Evolutionary conservation across 2,113 vertebrate species (phyloP).

Genomic region (Corythornis madagascariensis): DNA sequence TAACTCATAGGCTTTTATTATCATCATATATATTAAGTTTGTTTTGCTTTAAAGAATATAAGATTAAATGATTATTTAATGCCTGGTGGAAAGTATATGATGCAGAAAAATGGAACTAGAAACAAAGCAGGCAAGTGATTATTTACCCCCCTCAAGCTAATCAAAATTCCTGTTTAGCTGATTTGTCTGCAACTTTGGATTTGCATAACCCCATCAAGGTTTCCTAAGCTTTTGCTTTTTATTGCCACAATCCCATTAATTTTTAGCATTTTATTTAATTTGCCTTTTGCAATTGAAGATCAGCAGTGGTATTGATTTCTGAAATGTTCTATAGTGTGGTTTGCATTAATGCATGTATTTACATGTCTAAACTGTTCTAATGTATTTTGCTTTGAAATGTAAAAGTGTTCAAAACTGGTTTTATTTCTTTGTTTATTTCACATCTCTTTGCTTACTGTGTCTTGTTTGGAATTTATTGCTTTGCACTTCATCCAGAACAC

Average conservation of each 20-base stretch:
- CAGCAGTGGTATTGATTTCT: background rate
- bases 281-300: background rate
- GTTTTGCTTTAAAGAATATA: background rate
- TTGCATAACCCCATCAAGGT: background rate
- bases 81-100: background rate
- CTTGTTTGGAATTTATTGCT: slow-evolving; percentile 82
- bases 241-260: background rate
- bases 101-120: background rate
- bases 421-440: slow-evolving; percentile 74
- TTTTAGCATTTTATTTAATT: background rate
- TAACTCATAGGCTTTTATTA: background rate
- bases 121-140: background rate
- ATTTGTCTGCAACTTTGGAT: background rate
- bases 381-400: slow-evolving; percentile 56
- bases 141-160: background rate
- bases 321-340: background rate
- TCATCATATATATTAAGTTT: background rate
- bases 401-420: slow-evolving; percentile 62
- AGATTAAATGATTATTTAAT: background rate
- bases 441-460: slow-evolving; percentile 80
- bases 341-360: slow-evolving; percentile 24
- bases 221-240: slow-evolving; percentile 12
- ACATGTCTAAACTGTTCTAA: background rate
- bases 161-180: background rate
- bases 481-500: slow-evolving; percentile 87